These are phyloP conservation scores for Agrenia bidenticulata DNA, from an alignment of 2,888 invertebrate species.

Conservation along the genomic window DNA sequence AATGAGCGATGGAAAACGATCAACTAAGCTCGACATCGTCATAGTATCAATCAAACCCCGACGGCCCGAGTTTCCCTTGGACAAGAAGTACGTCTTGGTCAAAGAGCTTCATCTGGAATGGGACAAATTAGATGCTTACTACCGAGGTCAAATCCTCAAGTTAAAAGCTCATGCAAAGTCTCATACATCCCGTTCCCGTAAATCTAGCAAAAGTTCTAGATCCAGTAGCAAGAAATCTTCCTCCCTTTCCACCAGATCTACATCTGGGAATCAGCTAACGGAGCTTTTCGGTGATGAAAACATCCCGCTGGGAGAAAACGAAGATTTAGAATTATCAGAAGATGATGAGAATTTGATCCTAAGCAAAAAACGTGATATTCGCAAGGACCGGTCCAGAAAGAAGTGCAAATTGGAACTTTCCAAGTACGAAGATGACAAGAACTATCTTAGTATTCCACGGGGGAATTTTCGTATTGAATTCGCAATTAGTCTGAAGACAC, in stretches of 20 bases:
- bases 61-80: constrained; percentile 34
- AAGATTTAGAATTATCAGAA: not conserved
- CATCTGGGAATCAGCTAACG: constrained; percentile 35
- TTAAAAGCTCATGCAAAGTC: constrained; percentile 13
- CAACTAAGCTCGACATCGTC: constrained; percentile 42
- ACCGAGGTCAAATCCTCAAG: constrained; percentile 43
- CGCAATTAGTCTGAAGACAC: constrained; percentile 32
- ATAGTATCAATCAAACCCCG: constrained; percentile 46
- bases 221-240: constrained; percentile 27
- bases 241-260: constrained; percentile 15
- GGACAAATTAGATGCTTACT: constrained; percentile 47
- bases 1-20: constrained; percentile 44
- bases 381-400: constrained; percentile 13
- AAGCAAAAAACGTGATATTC: constrained; percentile 3
- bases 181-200: constrained; percentile 1
- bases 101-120: constrained; percentile 39
- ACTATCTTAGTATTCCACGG: constrained; percentile 40
- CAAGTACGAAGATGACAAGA: constrained; percentile 17
- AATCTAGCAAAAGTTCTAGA: constrained; percentile 16
- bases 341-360: constrained; percentile 21
- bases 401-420: not conserved
- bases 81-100: constrained; percentile 31
- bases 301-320: constrained; percentile 13
- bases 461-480: constrained; percentile 43
- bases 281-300: constrained; percentile 44